Evolutionary conservation across 1,140 invertebrate genomes (phyloP), one percentile per base, ranked within the genome.

Genomic region (Phthorimaea operculella): DNA sequence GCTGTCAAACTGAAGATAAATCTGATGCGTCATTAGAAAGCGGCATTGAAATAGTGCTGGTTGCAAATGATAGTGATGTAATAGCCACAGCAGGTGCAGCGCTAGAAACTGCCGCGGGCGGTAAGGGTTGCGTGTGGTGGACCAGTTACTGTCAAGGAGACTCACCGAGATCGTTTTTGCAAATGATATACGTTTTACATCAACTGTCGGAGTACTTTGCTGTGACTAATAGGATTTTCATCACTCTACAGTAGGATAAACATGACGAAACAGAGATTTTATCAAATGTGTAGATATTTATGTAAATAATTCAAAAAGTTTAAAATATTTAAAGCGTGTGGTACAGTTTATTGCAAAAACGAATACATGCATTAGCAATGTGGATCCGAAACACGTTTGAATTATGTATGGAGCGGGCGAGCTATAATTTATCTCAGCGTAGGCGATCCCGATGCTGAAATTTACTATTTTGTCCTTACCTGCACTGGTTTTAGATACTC

Each of bases 61-160:
- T 4, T 16, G 44, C 5, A 47, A 47, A 47, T 47, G 44, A 5
- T 47, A 47, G 44, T 9, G 16, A 47, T 28, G 9, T 50, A 50
- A 50, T 28, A 59, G 48, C 56, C 34, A 33, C 58, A 71, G 70
- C 76, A 83, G 77, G 76, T 80, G 75, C 67, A 69, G 60, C 60
- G 64, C 66, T 78, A 73, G 71, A 71, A 77, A 66, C 62, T 60
- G 76, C 76, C 68, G 61, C 62, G 65, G 76, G 74, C 68, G 59
- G 60, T 49, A 64, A 63, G 75, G 74, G 75, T 76, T 81, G 78
- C 75, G 76, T 80, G 77, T 63, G 65, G 64, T 66, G 64, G 68
- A 78, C 78, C 71, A 81, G 76, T 79, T 83, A 70, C 55, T 63
- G 68, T 60, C 70, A 73, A 74, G 65, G 66, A 73, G 69, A 77